Evolutionary conservation across 2,797 vertebrate species (phyloP), one percentile per base, ranked within the genome.

Genomic region (Sebastes flavidus): DNA sequence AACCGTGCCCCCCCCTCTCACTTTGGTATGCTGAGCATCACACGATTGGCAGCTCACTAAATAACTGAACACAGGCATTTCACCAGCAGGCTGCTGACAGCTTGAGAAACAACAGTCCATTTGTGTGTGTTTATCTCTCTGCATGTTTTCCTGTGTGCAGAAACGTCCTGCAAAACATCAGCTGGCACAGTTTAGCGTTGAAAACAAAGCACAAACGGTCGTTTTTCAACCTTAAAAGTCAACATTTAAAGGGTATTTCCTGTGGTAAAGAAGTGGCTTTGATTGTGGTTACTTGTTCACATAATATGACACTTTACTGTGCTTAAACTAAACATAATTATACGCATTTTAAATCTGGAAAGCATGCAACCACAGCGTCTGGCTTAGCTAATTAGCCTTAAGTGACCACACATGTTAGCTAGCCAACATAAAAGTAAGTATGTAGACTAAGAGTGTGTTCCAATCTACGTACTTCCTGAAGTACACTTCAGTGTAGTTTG

Each of bases 21-120:
- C 65, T 66, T 63, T 65, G 86, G 88, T 87, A 87, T 88, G 90
- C 29, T 0, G 58, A 77, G 77, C 84, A 69, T 85, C 85, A 79
- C 74, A 86, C 16, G 14, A 56, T 52, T 80, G 78, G 80, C 73
- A 81, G 82, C 75, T 83, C 75, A 20, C 71, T 68, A 36, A 68
- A 78, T 71, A 76, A 74, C 34, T 36, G 55, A 77, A 68, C 83
- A 74, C 81, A 60, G 72, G 83, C 71, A 25, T 81, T 79, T 87
- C 73, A 74, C 83, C 83, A 70, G 74, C 46, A 13, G 68, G 87
- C 65, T 46, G 82, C 77, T 81, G 85, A 90, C 90, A 87, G 88
- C 80, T 73, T 81, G 88, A 91, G 65, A 88, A 87, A 88, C 87
- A 90, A 61, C 87, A 86, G 65, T 8, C 20, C 63, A 59, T 81